Conservation (phyloP, 2,113 vertebrate species). For the Pollachius pollachius region DNA sequence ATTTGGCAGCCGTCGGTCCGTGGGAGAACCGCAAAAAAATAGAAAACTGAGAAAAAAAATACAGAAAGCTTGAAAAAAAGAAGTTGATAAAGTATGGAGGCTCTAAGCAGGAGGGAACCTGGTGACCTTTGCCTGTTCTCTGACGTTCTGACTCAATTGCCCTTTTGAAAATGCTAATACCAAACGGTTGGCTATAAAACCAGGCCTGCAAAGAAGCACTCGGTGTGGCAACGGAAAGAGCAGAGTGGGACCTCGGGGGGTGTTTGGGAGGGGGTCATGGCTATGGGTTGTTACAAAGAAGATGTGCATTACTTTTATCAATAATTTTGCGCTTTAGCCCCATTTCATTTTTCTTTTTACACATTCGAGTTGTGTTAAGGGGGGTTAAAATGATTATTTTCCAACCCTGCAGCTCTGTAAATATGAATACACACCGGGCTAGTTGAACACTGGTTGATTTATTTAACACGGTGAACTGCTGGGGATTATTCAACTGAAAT, state of each 20-base stretch:
- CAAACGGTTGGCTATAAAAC: slow-evolving; percentile 55
- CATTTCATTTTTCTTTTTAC: too few relatives aligned
- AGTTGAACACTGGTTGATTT: too few relatives aligned
- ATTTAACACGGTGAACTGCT: too few relatives aligned
- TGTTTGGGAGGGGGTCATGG: slow-evolving; percentile 20
- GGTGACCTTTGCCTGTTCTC: slow-evolving; percentile 73
- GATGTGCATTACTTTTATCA: too few relatives aligned
- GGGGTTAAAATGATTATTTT: too few relatives aligned
- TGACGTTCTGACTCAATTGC: slow-evolving; percentile 67
- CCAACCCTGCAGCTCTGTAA: too few relatives aligned
- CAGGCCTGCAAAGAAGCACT: slow-evolving; percentile 56
- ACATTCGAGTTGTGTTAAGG: too few relatives aligned
- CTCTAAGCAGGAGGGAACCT: slow-evolving; percentile 68
- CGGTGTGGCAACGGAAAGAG: slow-evolving; percentile 52
- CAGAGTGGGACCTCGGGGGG: slow-evolving; percentile 39
- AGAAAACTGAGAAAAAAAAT: too few relatives aligned
- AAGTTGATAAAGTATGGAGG: slow-evolving; percentile 65
- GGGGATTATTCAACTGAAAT: too few relatives aligned
- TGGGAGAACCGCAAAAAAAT: slow-evolving; percentile 43
- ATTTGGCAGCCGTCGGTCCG: slow-evolving; percentile 55
- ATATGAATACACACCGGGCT: too few relatives aligned
- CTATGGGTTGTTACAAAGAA: neutral
- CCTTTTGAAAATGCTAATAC: slow-evolving; percentile 77
- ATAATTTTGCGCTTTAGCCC: neutral
- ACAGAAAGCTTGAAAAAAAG: too few relatives aligned